phyloP scores from a whole-genome alignment of 2,888 invertebrate species.

The Drosophila neotestacea region DNA sequence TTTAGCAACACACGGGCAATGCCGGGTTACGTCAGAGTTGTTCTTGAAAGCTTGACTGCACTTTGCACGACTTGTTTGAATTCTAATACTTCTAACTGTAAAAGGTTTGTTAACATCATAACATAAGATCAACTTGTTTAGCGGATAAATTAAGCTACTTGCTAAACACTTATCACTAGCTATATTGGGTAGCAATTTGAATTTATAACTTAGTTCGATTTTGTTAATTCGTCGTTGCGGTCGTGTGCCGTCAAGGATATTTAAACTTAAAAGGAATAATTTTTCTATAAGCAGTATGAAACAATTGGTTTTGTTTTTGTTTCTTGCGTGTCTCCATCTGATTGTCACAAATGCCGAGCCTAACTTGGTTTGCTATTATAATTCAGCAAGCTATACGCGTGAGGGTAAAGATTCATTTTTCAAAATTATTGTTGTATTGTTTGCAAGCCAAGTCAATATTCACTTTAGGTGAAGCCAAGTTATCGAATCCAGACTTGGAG shows the following conservation, averaged over 20 bases:
- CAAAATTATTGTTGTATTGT: background rate
- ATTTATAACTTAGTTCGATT: constrained; percentile 61
- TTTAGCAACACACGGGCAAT: too few species aligned
- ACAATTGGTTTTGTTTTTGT: constrained; percentile 57
- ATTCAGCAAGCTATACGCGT: background rate
- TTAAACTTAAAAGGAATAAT: background rate
- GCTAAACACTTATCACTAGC: too few species aligned
- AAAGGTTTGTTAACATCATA: too few species aligned
- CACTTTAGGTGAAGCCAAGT: background rate
- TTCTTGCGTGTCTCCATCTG: constrained; percentile 38
- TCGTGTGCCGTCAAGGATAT: constrained; percentile 34
- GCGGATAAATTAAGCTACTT: too few species aligned
- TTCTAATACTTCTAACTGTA: too few species aligned
- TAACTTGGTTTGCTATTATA: constrained; percentile 8
- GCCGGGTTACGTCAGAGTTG: too few species aligned
- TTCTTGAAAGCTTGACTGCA: too few species aligned
- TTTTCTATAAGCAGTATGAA: constrained; percentile 48
- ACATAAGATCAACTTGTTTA: too few species aligned
- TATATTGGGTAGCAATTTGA: constrained; percentile 25
- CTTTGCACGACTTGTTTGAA: too few species aligned
- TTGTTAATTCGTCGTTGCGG: constrained; percentile 52
- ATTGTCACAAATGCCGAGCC: background rate
- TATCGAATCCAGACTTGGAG: background rate
- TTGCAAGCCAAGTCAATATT: background rate
- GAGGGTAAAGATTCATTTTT: background rate